phyloP scores from a whole-genome alignment of 53 echinoderm and acorn worm species.

The Luidia sarsii region DNA sequence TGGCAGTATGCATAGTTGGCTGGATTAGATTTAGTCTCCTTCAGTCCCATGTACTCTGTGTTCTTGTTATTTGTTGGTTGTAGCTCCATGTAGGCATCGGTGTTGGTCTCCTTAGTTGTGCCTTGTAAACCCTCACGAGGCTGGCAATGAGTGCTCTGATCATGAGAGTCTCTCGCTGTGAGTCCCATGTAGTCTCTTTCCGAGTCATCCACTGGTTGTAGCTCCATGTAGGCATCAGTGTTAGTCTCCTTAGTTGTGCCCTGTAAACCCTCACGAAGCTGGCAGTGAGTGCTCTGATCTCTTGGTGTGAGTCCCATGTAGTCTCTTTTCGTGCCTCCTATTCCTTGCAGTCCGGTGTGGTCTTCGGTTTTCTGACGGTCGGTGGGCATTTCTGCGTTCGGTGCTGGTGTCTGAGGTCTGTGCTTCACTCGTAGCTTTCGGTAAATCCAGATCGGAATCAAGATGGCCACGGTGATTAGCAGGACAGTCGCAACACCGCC shows the following conservation, averaged over 20 bases:
- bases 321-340: too few relatives aligned
- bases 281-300: too few relatives aligned
- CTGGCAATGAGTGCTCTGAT: neutral
- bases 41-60: neutral
- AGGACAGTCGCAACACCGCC: neutral
- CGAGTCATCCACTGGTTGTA: conserved; percentile 35
- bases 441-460: neutral
- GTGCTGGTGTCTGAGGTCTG: neutral
- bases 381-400: too few relatives aligned
- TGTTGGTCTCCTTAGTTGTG: too few relatives aligned
- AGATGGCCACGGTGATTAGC: neutral
- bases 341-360: too few relatives aligned
- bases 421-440: neutral
- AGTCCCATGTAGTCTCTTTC: conserved; percentile 7
- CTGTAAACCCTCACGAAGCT: too few relatives aligned
- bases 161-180: neutral
- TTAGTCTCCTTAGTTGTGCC: neutral
- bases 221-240: conserved; percentile 40
- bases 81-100: neutral
- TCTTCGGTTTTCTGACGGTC: too few relatives aligned
- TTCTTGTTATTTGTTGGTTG: neutral
- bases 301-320: too few relatives aligned
- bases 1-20: neutral
- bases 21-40: neutral
- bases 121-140: neutral